A percentile compares a stretch with the other conserved stretches of the same genome.
Evolutionary conservation across 2,113 vertebrate genomes (phyloP).

Genomic region (Cottus gobio): DNA sequence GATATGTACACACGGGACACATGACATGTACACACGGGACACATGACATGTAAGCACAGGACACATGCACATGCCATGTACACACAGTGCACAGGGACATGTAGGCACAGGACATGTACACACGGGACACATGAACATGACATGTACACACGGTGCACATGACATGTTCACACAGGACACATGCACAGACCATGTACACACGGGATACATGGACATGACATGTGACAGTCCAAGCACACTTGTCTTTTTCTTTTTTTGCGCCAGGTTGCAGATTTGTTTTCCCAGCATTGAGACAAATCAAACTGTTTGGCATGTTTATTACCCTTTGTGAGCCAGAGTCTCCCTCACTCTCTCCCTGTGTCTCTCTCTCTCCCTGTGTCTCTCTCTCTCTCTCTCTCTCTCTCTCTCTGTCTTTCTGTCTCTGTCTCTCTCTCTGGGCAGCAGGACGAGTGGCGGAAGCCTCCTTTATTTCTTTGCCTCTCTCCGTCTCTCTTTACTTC

Average conservation of each 20-base stretch:
- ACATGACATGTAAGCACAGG: too few species aligned
- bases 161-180: too few species aligned
- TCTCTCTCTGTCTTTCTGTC: too few species aligned
- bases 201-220: neutral
- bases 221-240: neutral
- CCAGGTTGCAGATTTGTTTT: constrained; percentile 41
- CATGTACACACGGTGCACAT: too few species aligned
- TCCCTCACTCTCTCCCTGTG: constrained; percentile 15
- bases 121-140: too few species aligned
- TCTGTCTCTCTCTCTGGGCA: constrained; percentile 32
- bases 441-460: constrained; percentile 53
- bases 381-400: too few species aligned
- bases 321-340: constrained; percentile 39
- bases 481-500: constrained; percentile 1
- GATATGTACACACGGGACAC: too few species aligned
- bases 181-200: too few species aligned
- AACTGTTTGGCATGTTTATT: constrained; percentile 47
- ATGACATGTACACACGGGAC: too few species aligned
- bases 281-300: constrained; percentile 43
- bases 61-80: too few species aligned
- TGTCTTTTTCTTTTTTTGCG: neutral
- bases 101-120: too few species aligned
- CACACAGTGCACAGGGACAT: neutral
- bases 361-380: too few species aligned
- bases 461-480: constrained; percentile 43